Evolutionary conservation across 2,888 invertebrate species (phyloP).

Genomic region (Vesta saturnalis): DNA sequence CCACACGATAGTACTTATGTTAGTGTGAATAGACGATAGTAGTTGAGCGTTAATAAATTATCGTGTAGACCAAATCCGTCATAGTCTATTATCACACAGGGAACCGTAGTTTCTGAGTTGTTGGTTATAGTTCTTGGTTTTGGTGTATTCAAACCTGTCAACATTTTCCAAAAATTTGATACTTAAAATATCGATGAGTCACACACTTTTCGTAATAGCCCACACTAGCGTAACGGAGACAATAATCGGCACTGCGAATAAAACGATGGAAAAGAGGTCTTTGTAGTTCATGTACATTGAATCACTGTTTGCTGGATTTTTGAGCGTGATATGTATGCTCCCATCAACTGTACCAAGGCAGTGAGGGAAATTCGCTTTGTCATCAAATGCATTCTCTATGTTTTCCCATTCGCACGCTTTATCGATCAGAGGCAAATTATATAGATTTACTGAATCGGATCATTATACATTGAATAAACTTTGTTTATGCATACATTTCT

Average conservation of each 20-base stretch:
- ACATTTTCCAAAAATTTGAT: conserved; percentile 43
- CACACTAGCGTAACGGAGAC: conserved; percentile 17
- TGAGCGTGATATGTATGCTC: conserved; percentile 11
- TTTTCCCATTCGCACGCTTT: neutral
- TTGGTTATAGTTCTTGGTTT: conserved; percentile 39
- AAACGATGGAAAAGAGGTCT: conserved; percentile 13
- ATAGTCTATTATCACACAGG: conserved; percentile 47
- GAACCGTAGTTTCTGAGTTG: conserved; percentile 6
- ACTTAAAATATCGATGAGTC: conserved; percentile 48
- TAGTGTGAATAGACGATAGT: no score
- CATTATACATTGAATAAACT: no score
- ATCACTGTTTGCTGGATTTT: neutral
- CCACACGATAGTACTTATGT: no score
- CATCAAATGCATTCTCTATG: neutral
- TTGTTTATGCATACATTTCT: no score
- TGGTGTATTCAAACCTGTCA: conserved; percentile 45
- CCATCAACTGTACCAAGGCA: conserved; percentile 13
- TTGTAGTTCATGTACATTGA: conserved; percentile 16
- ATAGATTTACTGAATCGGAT: no score
- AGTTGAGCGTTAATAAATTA: conserved; percentile 5
- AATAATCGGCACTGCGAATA: conserved; percentile 44
- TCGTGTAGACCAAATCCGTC: neutral
- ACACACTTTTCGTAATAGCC: conserved; percentile 24
- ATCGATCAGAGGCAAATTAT: neutral
- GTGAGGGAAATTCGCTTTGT: conserved; percentile 13